These are phyloP conservation scores for Drosophila neocordata DNA, from an alignment of 1,140 invertebrate genomes.

Conservation along the genomic window DNA sequence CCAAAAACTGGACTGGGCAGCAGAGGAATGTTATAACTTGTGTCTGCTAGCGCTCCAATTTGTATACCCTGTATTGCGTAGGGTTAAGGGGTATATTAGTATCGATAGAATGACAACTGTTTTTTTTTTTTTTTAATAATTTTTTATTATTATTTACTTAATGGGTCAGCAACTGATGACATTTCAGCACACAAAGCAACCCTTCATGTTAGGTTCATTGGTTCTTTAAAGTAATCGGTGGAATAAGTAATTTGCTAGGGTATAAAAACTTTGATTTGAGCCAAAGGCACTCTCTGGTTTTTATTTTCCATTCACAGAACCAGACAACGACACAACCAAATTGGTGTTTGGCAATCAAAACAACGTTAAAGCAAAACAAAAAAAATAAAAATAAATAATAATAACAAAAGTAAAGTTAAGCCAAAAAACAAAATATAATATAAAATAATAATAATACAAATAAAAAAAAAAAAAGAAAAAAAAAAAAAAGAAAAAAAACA, in stretches of 20 bases:
- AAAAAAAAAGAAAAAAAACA: not conserved
- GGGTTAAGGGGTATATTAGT: conserved; percentile 10
- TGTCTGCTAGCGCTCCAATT: conserved; percentile 59
- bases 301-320: conserved; percentile 55
- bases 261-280: not conserved
- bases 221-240: not conserved
- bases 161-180: no score
- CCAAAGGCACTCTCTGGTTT: not conserved
- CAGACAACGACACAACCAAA: conserved; percentile 50
- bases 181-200: no score
- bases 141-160: no score
- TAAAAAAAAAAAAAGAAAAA: not conserved
- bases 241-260: not conserved
- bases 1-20: conserved; percentile 53
- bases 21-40: conserved; percentile 40
- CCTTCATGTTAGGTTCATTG: not conserved
- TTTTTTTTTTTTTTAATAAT: no score
- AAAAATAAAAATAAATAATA: not conserved
- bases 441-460: not conserved
- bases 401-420: not conserved
- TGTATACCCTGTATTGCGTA: conserved; percentile 16
- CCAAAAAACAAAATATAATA: conserved; percentile 13
- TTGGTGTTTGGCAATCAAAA: conserved; percentile 77
- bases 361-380: conserved; percentile 51
- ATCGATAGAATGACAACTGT: no score